phyloP scores from a whole-genome alignment of 53 echinoderm and acorn worm genomes.

The Holothuria scabra region DNA sequence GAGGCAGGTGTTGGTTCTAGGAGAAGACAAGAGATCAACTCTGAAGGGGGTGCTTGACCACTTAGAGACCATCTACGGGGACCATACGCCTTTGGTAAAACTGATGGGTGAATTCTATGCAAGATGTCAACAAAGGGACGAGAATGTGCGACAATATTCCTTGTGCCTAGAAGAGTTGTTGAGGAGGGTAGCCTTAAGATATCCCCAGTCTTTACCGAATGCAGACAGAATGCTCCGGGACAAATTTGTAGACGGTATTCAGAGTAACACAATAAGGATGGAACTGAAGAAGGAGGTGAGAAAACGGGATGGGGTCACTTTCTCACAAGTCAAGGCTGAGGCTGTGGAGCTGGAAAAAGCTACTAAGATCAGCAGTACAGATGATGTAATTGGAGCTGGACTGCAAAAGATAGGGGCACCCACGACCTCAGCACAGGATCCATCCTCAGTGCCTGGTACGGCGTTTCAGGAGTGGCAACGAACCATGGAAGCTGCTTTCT shows the following conservation, averaged over 20 bases:
- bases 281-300: constrained; percentile 4
- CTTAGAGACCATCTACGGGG: constrained; percentile 6
- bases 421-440: not conserved
- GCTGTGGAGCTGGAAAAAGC: constrained; percentile 20
- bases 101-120: constrained; percentile 31
- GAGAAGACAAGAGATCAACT: not conserved
- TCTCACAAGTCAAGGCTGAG: not conserved
- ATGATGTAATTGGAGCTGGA: not conserved
- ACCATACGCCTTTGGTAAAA: constrained; percentile 3
- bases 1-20: constrained; percentile 12
- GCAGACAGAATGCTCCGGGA: not conserved
- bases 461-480: no score
- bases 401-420: not conserved
- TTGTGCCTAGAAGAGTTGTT: not conserved
- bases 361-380: not conserved
- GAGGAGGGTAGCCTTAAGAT: not conserved
- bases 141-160: constrained; percentile 2
- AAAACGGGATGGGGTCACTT: not conserved
- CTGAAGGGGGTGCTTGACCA: not conserved
- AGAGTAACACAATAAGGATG: not conserved
- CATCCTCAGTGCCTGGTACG: no score
- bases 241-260: constrained; percentile 6
- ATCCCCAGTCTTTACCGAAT: not conserved
- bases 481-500: no score
- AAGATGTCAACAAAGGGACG: not conserved